Evolutionary conservation across 2,113 vertebrate species (phyloP), one percentile per base, ranked within the genome.

Genomic region (Corvus cornix): DNA sequence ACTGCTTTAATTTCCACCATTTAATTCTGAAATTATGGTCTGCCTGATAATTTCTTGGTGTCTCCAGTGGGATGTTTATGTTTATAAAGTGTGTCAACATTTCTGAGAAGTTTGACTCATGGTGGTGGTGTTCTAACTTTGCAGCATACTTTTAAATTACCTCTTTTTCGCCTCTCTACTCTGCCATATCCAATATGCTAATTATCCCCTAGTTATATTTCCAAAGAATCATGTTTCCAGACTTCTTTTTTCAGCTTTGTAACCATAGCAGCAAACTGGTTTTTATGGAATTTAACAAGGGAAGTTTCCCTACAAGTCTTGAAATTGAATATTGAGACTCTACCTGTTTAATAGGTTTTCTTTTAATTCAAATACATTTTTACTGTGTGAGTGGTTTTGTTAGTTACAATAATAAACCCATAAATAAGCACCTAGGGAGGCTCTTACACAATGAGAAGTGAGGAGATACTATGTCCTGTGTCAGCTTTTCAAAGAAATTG

Each of bases 221-320:
- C 79, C 44, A 62, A 94, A 95, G 46, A 63, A 75, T 77, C 53
- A 39, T 78, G 18, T 53, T 91, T 77, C 59, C 64, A 84, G 60
- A 52, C 28, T 68, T 96, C 58, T 85, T 28, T 64, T 96, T 96
- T 88, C 87, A 97, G 81, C 23, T 94, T 93, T 92, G 73, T 93
- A 95, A 84, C 80, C 51, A 93, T 58, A 91, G 78, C 84, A 94
- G 59, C 85, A 94, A 84, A 63, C 22, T 53, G 37, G 15, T 66
- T 93, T 96, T 97, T 78, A 95, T 49, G 70, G 35, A 80, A 96
- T 96, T 97, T 94, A 96, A 89, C 90, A 91, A 94, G 14, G n/a
- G 31, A 91, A 81, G 8, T 84, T 91, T 85, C 60, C 52, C 41
- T 82, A 70, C 37, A 91, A 93, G 51, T 90, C 51, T 37, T 91